Percentiles rank a stretch among this genome's conserved stretches.
phyloP scores from a whole-genome alignment of 2,797 vertebrate species.

The Heterohyrax brucei region DNA sequence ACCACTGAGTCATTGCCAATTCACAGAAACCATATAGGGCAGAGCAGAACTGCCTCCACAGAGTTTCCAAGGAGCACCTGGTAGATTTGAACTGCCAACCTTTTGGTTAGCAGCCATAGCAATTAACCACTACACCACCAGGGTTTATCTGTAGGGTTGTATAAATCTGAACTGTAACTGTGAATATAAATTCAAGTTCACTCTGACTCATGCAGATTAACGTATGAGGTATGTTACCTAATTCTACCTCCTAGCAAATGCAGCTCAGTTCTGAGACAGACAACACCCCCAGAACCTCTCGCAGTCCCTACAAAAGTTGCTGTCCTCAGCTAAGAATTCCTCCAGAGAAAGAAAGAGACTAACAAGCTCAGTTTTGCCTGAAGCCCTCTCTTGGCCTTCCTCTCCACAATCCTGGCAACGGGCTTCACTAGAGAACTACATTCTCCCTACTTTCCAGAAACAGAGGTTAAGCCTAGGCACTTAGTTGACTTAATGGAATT shows the following conservation, averaged over 20 bases:
- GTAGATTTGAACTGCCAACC: too few species aligned
- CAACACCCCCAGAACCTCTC: background rate
- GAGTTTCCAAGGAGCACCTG: too few species aligned
- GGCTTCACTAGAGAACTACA: background rate
- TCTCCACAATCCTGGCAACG: background rate
- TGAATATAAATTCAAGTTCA: constrained; percentile 36
- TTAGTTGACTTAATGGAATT: background rate
- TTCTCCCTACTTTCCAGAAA: constrained; percentile 1
- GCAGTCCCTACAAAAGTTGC: background rate
- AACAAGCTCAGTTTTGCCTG: constrained; percentile 49
- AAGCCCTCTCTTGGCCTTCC: background rate
- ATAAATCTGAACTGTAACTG: constrained; percentile 11
- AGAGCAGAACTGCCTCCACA: too few species aligned
- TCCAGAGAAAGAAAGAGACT: background rate
- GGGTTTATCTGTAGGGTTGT: background rate
- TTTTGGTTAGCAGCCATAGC: too few species aligned
- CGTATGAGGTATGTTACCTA: background rate
- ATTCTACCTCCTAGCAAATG: constrained; percentile 12
- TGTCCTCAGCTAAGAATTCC: constrained; percentile 49
- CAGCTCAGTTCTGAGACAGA: constrained; percentile 32
- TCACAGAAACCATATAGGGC: too few species aligned
- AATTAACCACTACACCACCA: too few species aligned
- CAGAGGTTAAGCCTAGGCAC: background rate
- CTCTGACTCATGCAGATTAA: constrained; percentile 23
- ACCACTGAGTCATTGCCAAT: too few species aligned